These are phyloP conservation scores for Ammospiza caudacuta DNA, from an alignment of 2,113 vertebrate species.

Conservation along the genomic window DNA sequence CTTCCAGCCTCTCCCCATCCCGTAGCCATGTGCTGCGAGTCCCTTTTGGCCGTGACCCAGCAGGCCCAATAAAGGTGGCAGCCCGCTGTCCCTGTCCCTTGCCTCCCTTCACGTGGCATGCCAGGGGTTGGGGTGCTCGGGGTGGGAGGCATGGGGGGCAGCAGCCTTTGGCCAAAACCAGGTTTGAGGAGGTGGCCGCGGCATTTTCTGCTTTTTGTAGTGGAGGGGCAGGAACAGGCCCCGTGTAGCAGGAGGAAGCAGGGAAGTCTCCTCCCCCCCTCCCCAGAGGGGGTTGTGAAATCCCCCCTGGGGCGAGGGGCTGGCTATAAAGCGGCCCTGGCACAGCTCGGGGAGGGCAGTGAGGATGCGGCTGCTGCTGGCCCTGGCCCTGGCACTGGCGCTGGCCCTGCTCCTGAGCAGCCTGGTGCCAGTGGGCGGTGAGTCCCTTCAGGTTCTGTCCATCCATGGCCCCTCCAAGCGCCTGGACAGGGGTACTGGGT, in stretches of 20 bases:
- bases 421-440: not conserved
- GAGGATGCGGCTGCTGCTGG: conserved; percentile 7
- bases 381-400: not conserved
- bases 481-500: accelerated
- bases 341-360: accelerated
- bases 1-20: not conserved
- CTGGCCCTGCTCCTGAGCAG: conserved; percentile 18
- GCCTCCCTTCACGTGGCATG: accelerated
- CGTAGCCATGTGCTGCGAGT: accelerated
- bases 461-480: accelerated
- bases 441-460: not conserved
- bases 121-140: accelerated
- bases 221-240: accelerated
- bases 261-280: not conserved
- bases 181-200: accelerated
- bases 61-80: not conserved
- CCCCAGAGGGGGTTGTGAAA: not conserved
- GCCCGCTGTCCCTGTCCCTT: accelerated
- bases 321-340: not conserved
- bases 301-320: not conserved
- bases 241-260: not conserved
- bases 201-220: not conserved
- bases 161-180: accelerated
- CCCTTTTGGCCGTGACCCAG: accelerated
- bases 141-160: not conserved